Evolutionary conservation across 2,888 invertebrate species (phyloP).

Genomic region (Limnephilus lunatus): DNA sequence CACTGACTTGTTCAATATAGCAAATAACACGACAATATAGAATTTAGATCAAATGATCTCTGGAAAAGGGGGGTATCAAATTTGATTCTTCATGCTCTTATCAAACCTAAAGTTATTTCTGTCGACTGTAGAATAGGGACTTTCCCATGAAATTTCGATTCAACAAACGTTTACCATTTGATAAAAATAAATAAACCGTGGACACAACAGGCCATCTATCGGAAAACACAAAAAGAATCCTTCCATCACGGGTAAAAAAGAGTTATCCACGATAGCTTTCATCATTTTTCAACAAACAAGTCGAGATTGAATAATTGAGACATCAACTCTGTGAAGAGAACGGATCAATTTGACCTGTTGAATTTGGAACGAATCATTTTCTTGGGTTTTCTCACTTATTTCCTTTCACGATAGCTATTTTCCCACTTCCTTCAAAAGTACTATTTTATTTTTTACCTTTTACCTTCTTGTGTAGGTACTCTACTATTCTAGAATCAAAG

Average conservation of each 20-base stretch:
- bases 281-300: conserved; percentile 22
- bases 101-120: not conserved
- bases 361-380: conserved; percentile 50
- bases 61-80: not conserved
- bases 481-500: not conserved
- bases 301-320: conserved; percentile 19
- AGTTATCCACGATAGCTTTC: conserved; percentile 34
- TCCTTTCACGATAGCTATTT: conserved; percentile 8
- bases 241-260: conserved; percentile 11
- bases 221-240: not conserved
- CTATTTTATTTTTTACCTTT: too few relatives aligned
- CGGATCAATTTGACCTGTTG: conserved; percentile 41
- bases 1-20: not conserved
- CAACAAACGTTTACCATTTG: not conserved
- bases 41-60: not conserved
- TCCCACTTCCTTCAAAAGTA: not conserved
- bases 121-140: not conserved
- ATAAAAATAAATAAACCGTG: not conserved
- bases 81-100: not conserved
- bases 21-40: not conserved
- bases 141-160: conserved; percentile 24
- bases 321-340: conserved; percentile 35
- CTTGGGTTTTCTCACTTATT: conserved; percentile 15
- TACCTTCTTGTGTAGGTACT: not conserved
- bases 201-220: not conserved